phyloP scores from a whole-genome alignment of 2,797 vertebrate species.

The Channallabes apus region DNA sequence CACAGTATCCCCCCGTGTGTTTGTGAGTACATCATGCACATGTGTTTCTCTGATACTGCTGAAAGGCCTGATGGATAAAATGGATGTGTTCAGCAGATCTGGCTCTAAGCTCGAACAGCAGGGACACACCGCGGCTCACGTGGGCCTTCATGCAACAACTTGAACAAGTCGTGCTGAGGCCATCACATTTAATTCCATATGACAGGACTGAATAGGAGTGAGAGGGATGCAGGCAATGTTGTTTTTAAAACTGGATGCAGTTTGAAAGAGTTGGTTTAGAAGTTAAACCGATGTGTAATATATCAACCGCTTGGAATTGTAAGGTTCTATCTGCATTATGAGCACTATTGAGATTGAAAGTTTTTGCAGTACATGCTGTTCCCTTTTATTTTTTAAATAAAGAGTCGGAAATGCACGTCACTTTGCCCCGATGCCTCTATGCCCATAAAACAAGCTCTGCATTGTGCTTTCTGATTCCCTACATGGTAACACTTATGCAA shows the following conservation, averaged over 20 bases:
- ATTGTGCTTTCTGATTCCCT: no score
- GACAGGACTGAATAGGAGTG: slow-evolving; percentile 54
- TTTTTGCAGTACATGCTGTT: no score
- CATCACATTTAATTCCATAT: slow-evolving; percentile 74
- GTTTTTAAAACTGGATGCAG: neutral
- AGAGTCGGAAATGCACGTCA: no score
- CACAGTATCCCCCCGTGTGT: neutral
- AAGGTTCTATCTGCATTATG: no score
- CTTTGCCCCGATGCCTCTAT: no score
- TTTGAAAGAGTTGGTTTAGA: neutral
- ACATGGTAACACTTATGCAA: no score
- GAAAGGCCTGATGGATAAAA: slow-evolving; percentile 18
- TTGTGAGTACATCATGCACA: neutral
- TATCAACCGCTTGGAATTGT: no score
- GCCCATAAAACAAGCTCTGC: no score
- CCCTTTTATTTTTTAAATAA: no score
- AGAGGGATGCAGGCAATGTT: slow-evolving; percentile 8
- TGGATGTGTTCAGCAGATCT: slow-evolving; percentile 4
- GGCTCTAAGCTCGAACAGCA: slow-evolving; percentile 11
- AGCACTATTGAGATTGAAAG: no score
- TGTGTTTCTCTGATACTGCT: neutral
- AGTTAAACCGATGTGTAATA: neutral
- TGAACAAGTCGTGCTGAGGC: slow-evolving; percentile 72
- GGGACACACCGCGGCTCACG: slow-evolving; percentile 58
- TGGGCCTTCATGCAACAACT: no score